Evolutionary conservation across 64 coral and sea anemone species (phyloP), one percentile per base, ranked within the genome.

Genomic region (Montipora capricornis): DNA sequence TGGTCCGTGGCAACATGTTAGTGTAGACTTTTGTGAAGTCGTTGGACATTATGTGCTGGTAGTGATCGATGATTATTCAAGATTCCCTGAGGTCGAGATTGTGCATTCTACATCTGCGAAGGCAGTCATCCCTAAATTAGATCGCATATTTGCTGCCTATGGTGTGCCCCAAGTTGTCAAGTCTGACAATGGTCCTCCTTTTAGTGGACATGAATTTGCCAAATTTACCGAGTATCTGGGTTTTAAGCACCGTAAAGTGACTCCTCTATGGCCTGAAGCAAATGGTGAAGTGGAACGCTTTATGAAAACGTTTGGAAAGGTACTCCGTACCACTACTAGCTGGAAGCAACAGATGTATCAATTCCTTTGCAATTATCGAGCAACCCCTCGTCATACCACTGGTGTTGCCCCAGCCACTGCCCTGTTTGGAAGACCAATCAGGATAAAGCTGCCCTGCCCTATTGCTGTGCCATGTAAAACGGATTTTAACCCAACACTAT

Each of bases 161-260:
- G 88, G 78, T 52, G 61, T 94, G 13, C 77, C 92, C 6, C 11
- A 94, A 70, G 78, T 89, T 74, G 77, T 94, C 20, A 88, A 76
- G 69, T 53, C 51, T 53, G 51, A 53, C 51, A 53, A 53, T 53
- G 51, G 51, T 53, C 51, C 51, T 53, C 51, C 92, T 20, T 94
- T 94, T 68, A 94, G 82, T 75, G 49, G 92, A 29, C 64, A 89
- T 0, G 61, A 83, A 19, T 88, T 93, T 48, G 14, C 71, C 24
- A 75, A 86, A 19, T 93, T 78, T 87, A 37, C 83, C 37, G 22
- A 93, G 13, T 86, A 93, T 24, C 67, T 93, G 2, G 82, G 90
- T 77, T 88, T 88, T 74, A 93, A 93, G 55, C 53, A 93, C 68
- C 74, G 74, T 20, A 80, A 93, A 44, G 68, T 94, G 47, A 88